phyloP scores from a whole-genome alignment of 1,140 invertebrate genomes.

The Drosophila burlai region DNA sequence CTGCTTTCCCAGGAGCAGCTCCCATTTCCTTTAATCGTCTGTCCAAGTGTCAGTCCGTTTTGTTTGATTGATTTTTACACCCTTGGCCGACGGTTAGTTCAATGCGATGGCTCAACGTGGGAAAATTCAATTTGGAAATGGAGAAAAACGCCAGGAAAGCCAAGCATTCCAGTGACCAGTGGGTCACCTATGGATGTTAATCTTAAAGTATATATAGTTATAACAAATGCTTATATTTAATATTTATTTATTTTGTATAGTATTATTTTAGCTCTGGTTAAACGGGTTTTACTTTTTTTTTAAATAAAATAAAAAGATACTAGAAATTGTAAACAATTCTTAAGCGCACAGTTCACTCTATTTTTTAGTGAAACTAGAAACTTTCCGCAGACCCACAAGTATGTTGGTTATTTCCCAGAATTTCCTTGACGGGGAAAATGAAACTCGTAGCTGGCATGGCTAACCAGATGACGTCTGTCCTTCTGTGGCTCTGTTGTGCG shows the following conservation, averaged over 20 bases:
- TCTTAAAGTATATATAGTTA: background rate
- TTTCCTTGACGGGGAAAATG: background rate
- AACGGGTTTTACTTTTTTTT: background rate
- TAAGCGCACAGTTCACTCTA: background rate
- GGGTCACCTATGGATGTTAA: background rate
- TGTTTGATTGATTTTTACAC: slow-evolving; percentile 51
- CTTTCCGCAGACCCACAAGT: background rate
- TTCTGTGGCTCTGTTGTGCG: background rate
- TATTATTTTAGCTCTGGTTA: background rate
- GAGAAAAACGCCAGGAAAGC: slow-evolving; percentile 1
- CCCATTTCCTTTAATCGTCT: slow-evolving; percentile 47
- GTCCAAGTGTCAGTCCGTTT: slow-evolving; percentile 49
- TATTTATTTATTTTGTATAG: too few species aligned
- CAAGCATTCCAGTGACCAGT: too few species aligned
- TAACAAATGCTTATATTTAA: too few species aligned
- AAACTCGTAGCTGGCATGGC: slow-evolving; percentile 3
- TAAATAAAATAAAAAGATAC: background rate
- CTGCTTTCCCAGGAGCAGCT: slow-evolving; percentile 14
- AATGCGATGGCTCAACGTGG: slow-evolving; percentile 3
- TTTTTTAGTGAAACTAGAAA: background rate
- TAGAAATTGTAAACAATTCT: background rate
- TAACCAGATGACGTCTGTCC: slow-evolving; percentile 15
- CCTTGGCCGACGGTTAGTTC: slow-evolving; percentile 33
- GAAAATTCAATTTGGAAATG: slow-evolving; percentile 43
- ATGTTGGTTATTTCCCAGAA: background rate